Evolutionary conservation across 1,140 invertebrate genomes (phyloP), one percentile per base, ranked within the genome.

Genomic region (Listronotus bonariensis): DNA sequence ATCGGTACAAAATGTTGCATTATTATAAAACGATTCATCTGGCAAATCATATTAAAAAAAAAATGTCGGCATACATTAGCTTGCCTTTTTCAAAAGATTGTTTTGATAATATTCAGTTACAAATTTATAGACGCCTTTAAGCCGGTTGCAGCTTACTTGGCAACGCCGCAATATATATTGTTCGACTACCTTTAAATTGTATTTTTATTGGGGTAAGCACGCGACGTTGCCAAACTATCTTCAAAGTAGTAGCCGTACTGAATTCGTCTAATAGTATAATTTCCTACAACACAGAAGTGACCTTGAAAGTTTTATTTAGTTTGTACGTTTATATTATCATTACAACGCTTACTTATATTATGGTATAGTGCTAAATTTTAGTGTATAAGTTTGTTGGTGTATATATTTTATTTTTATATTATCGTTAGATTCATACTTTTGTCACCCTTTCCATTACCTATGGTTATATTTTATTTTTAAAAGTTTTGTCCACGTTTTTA

Each of bases 391-490:
- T 65, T 57, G 62, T 65, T 65, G 54, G 53, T 65, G 62, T 65
- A 65, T 48, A 65, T 65, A 65, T 57, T 65, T 65, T 65, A 65
- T 65, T 65, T 65, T 65, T 65, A 43, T 51, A 51, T 51, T 48
- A 63, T 55, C 51, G 20, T 65, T 65, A 65, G 40, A 53, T 65
- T 12, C 45, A 42, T 51, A 45, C 14, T 49, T 59, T 49, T 3
- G 26, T 46, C 42, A 45, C 41, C 36, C 7, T 65, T 65, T 63
- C 53, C 43, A 55, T 57, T 56, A 34, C 46, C 32, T 34, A 51
- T 40, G 46, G 15, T 60, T 51, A 49, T 38, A 54, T 55, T 55
- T 38, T 38, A 32, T 62, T 51, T 53, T 54, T 15, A 38, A 41
- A 48, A 15, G 17, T 51, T 38, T 63, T 31, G 60, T 55, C 52